Conservation (phyloP, 2,113 vertebrate genomes). For the Meleagris gallopavo region DNA sequence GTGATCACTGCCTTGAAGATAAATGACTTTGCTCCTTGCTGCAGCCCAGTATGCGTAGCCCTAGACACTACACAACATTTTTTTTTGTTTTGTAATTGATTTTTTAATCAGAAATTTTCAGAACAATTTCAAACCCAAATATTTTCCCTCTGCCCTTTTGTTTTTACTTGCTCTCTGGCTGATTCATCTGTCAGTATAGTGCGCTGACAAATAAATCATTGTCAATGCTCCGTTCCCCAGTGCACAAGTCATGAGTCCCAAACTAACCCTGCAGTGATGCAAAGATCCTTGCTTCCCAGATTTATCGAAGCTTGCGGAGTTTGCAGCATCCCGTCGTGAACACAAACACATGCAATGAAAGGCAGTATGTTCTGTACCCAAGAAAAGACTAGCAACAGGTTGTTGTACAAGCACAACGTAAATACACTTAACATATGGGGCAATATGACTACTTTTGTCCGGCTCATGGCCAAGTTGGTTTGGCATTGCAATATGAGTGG, state of each 20-base stretch:
- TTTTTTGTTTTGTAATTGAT: slow-evolving; percentile 55
- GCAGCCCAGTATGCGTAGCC: not conserved
- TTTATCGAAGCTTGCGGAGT: slow-evolving; percentile 21
- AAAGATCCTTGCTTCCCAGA: not conserved
- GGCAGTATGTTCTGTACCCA: not conserved
- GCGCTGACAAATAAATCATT: slow-evolving; percentile 69
- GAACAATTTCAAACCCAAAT: slow-evolving; percentile 66
- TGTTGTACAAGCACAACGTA: not conserved
- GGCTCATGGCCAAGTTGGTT: fast-evolving
- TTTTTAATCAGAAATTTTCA: slow-evolving; percentile 69
- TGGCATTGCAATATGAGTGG: not conserved
- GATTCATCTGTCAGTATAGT: slow-evolving; percentile 48
- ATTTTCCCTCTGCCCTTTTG: slow-evolving; percentile 54
- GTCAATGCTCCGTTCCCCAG: slow-evolving; percentile 25
- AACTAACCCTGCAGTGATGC: not conserved
- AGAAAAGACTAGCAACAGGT: not conserved
- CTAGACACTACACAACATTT: not conserved
- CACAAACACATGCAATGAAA: not conserved
- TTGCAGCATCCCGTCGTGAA: not conserved
- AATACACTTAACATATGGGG: not conserved
- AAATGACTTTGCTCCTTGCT: slow-evolving; percentile 42
- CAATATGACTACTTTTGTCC: fast-evolving
- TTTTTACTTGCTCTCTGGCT: slow-evolving; percentile 48
- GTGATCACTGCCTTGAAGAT: slow-evolving; percentile 53
- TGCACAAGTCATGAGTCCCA: not conserved